Conservation (phyloP, 2,888 invertebrate genomes). For the Zeuzera pyrina region DNA sequence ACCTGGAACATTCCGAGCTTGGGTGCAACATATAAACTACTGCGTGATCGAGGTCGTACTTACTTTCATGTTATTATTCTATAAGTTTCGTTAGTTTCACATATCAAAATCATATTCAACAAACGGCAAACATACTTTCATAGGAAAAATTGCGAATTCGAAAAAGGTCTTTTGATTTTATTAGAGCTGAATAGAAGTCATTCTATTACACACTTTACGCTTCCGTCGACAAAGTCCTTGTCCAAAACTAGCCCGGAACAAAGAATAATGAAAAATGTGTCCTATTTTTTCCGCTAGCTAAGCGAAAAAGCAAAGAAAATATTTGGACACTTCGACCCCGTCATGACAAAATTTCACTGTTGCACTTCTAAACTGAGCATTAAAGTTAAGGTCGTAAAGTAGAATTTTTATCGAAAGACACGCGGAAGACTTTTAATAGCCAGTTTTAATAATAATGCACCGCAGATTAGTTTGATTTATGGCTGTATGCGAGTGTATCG, state of each 20-base stretch:
- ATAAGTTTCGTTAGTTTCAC: no score
- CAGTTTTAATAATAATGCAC: slow-evolving; percentile 21
- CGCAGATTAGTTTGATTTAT: slow-evolving; percentile 27
- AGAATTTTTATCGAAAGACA: neutral
- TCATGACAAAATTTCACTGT: neutral
- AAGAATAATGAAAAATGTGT: slow-evolving; percentile 1
- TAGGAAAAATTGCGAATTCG: no score
- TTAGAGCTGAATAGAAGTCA: no score
- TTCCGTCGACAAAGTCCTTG: neutral
- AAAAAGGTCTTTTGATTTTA: no score
- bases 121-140: no score
- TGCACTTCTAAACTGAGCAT: neutral
- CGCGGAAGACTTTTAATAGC: slow-evolving; percentile 1
- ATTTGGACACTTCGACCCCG: slow-evolving; percentile 2
- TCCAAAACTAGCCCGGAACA: slow-evolving; percentile 1
- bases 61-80: no score
- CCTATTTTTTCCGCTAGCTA: neutral
- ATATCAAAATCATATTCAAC: no score
- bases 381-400: neutral
- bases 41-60: no score
- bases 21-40: no score
- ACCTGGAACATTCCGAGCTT: no score
- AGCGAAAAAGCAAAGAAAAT: neutral
- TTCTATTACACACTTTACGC: no score
- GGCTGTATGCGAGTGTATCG: slow-evolving; percentile 17